Evolutionary conservation across 2,113 vertebrate species (phyloP).

Genomic region (Phyllostomus hastatus): DNA sequence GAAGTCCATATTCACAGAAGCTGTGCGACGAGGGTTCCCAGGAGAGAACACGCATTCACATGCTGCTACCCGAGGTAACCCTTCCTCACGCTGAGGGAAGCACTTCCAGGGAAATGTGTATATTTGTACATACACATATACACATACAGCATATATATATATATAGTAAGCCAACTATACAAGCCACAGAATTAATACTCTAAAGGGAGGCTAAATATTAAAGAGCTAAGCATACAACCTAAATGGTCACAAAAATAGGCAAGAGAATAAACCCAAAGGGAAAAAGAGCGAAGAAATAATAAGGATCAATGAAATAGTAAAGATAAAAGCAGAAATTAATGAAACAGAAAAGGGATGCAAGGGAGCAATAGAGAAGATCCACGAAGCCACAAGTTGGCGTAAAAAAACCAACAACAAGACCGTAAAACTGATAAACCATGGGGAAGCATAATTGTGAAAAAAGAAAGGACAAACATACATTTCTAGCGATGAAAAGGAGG

Average conservation of each 20-base stretch:
- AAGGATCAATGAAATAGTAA: neutral
- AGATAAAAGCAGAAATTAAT: neutral
- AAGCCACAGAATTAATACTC: neutral
- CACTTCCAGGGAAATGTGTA: neutral
- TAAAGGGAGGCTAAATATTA: neutral
- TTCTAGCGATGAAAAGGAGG: neutral
- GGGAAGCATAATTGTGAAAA: neutral
- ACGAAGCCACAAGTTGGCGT: neutral
- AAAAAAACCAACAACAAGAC: neutral
- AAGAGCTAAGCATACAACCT: neutral
- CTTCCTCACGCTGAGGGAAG: neutral
- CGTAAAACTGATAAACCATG: neutral
- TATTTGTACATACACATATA: no score
- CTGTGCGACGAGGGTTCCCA: neutral
- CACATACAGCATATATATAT: no score
- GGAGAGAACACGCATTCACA: neutral
- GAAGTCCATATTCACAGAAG: neutral
- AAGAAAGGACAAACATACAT: neutral
- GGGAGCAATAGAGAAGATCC: neutral
- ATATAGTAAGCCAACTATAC: neutral
- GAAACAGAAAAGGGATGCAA: neutral
- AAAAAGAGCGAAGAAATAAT: neutral
- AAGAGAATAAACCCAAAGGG: neutral
- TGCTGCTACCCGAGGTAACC: neutral
- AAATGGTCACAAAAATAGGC: neutral